Evolutionary conservation across 2,797 vertebrate genomes (phyloP), one percentile per base, ranked within the genome.

Genomic region (Mus spretus): DNA sequence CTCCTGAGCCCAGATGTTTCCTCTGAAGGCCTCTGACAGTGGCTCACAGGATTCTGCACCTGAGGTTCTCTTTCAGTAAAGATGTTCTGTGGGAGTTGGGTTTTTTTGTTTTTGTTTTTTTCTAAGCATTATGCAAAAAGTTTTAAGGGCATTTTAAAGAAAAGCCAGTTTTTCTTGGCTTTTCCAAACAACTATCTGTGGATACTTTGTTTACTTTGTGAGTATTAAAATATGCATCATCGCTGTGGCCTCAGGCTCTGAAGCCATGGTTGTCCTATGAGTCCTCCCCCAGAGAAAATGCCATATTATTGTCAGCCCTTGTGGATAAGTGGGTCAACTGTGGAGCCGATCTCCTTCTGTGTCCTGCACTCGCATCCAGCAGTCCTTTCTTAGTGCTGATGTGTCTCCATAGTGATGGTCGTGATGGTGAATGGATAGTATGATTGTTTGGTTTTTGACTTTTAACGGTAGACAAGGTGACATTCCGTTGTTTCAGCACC

Each of bases 141-240:
- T 98, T 98, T 95, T 83, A 98, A 98, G 98, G 98, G 98, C 98
- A 98, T 98, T 98, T 97, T 86, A 74, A 95, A 98, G 98, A 97
- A 98, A 98, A 98, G 98, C 98, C 97, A 96, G 97, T 40, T 40
- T 34, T 34, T 40, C 74, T 95, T 97, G 95, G 97, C 97, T 98
- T 98, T 98, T 98, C 97, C 50, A 93, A 94, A 83, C 95, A 97
- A 96, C 96, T 98, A 91, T 96, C 65, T 0, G 98, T 98, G 98
- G 98, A 98, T 47, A 97, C 98, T 98, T 98, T 98, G 98, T 98
- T 99, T 99, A 98, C 98, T 98, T 98, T 98, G 94, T 97, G 92
- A 96, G 94, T 97, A 94, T 97, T 98, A 98, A 98, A 97, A 98
- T 95, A 90, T 97, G 96, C 97, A 97, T 98, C 98, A 75, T 91